Base-by-base conservation (phyloP, 2,888 invertebrate species). In the Biston betularia region DNA sequence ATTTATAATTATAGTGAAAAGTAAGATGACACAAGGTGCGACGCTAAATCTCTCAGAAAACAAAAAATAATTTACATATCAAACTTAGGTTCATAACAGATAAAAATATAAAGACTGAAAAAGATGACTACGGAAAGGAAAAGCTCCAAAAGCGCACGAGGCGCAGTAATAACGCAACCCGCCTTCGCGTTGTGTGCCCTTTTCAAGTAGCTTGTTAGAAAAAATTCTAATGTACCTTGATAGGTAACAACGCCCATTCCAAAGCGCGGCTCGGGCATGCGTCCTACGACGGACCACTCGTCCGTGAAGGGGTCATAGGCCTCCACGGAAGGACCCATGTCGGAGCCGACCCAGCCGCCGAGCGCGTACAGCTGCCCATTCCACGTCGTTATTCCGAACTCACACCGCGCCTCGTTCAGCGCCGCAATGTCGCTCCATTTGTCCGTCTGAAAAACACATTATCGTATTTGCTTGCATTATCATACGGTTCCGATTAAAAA, bases 311-410 rank as follows among this genome's bases (percentile, higher is more conserved):
- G 97, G 86, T 98, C 97, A 84, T 97, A 98, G 76, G 96, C 95
- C 86, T 98, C 98, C 71, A 98, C 97, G 0, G 97, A 96, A 34
- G 97, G 96, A 1, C 98, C 98, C 85, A 98, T 97, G 83, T 98
- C 98, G 69, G 97, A 97, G 0, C 98, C 98, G 42, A 98, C 96
- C 98, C 98, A 98, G 5, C 98, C 98, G 50, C 98, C 98, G 77
- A 98, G 96, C 0, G 98, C 98, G 84, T 97, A 98, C 67, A 98
- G 89, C 79, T 95, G 95, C 38, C 97, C 97, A 75, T 97, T 96
- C 87, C 97, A 95, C 12, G 97, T 96, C 80, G 97, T 97, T 70
- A 98, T 90, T 1, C 98, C 98, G 84, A 98, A 97, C 86, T 98
- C 98, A 89, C 98, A 98, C 33, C 98, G 95, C 0, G 97, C 97